Conservation (phyloP, 2,888 invertebrate species). For the Athripsodes cinereus region DNA sequence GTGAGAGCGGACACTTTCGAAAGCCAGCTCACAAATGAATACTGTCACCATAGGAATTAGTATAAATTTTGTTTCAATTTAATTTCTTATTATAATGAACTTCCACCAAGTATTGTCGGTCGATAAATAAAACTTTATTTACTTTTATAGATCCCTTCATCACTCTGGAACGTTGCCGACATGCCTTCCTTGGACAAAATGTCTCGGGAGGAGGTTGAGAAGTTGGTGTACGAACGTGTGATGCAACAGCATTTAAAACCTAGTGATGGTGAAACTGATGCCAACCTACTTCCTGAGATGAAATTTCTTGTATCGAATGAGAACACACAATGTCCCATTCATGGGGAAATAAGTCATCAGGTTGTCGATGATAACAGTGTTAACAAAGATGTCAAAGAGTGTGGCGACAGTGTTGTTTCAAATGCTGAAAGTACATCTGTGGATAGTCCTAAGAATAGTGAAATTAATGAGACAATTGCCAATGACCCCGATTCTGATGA, state of each 20-base stretch:
- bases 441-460: too few relatives aligned
- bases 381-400: not conserved
- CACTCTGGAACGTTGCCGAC: constrained; percentile 66
- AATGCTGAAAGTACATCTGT: too few relatives aligned
- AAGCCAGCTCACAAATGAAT: too few relatives aligned
- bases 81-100: too few relatives aligned
- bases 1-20: too few relatives aligned
- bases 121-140: not conserved
- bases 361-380: too few relatives aligned
- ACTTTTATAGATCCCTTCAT: constrained; percentile 49
- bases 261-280: not conserved
- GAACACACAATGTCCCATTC: constrained; percentile 10
- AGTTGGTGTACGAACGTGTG: constrained; percentile 56
- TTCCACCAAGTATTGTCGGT: not conserved
- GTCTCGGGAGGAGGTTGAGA: constrained; percentile 56
- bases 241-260: constrained; percentile 38
- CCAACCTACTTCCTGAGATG: not conserved
- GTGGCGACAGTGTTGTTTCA: too few relatives aligned
- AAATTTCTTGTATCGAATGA: not conserved
- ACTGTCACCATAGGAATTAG: too few relatives aligned
- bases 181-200: constrained; percentile 58
- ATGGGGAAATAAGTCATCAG: constrained; percentile 5
- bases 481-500: too few relatives aligned
- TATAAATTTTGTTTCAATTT: too few relatives aligned
- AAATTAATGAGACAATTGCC: too few relatives aligned